A percentile compares a stretch with the other conserved stretches of the same genome.
phyloP scores from a whole-genome alignment of 1,140 invertebrate genomes.

The Andricus grossulariae region DNA sequence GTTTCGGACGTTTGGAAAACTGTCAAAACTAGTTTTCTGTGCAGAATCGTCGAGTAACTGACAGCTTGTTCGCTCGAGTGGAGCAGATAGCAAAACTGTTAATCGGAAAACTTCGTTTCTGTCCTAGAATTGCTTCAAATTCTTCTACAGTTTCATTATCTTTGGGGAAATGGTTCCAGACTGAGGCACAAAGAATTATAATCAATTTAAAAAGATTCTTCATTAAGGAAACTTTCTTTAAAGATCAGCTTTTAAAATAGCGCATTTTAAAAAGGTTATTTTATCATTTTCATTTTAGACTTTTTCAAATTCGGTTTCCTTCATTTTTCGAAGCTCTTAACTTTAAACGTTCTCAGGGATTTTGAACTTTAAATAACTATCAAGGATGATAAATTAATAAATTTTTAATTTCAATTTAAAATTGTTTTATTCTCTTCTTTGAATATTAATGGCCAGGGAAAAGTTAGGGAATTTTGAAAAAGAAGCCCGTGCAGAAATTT shows the following conservation, averaged over 20 bases:
- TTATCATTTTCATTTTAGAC: too few species aligned
- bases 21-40: constrained; percentile 23
- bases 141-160: constrained; percentile 6
- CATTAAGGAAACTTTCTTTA: neutral
- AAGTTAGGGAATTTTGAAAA: too few species aligned
- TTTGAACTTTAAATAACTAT: too few species aligned
- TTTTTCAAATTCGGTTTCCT: too few species aligned
- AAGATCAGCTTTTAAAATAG: neutral
- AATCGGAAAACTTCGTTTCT: constrained; percentile 18
- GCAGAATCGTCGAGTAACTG: neutral
- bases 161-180: constrained; percentile 2
- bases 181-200: neutral
- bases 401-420: too few species aligned
- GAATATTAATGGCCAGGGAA: too few species aligned
- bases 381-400: too few species aligned
- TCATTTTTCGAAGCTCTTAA: too few species aligned
- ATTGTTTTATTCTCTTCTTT: too few species aligned
- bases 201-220: neutral
- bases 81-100: constrained; percentile 29
- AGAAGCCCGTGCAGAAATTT: too few species aligned
- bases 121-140: constrained; percentile 18
- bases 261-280: too few species aligned
- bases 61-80: constrained; percentile 8
- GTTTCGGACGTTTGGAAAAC: constrained; percentile 15
- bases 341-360: too few species aligned